Conservation (phyloP, 2,888 invertebrate genomes). For the Oligia latruncula region DNA sequence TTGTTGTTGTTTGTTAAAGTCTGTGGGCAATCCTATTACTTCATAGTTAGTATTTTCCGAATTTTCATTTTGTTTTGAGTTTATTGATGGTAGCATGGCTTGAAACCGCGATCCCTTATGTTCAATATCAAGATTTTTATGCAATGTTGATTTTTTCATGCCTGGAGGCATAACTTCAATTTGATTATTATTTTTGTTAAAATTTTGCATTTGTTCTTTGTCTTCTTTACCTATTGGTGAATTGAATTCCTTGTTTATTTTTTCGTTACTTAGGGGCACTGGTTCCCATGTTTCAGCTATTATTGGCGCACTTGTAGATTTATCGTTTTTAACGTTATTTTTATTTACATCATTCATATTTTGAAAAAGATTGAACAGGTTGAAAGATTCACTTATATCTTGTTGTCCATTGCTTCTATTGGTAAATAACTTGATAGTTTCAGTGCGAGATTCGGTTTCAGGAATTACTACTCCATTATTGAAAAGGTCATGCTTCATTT, state of each 20-base stretch:
- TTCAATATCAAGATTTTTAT: background rate
- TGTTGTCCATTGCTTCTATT: conserved; percentile 15
- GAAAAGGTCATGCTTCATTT: conserved; percentile 26
- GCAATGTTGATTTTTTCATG: conserved; percentile 14
- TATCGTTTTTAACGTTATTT: background rate
- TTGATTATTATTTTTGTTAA: background rate
- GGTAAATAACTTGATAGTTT: background rate
- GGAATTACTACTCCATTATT: conserved; percentile 23
- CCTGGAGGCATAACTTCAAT: background rate
- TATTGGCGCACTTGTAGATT: conserved; percentile 9
- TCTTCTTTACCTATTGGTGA: background rate
- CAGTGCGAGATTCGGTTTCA: conserved; percentile 3
- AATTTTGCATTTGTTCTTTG: background rate
- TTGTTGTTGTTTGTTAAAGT: conserved; percentile 11
- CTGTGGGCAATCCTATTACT: background rate
- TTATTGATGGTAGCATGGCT: conserved; percentile 30
- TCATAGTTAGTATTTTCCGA: background rate
- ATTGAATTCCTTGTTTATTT: conserved; percentile 2
- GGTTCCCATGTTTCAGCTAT: conserved; percentile 13
- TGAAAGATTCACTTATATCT: conserved; percentile 16
- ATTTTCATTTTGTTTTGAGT: conserved; percentile 16
- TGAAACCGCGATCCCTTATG: conserved; percentile 9
- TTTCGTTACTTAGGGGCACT: background rate
- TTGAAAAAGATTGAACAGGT: conserved; percentile 12
- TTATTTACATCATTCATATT: conserved; percentile 7